phyloP scores from a whole-genome alignment of 1,140 invertebrate species.

The Habropoda laboriosa region DNA sequence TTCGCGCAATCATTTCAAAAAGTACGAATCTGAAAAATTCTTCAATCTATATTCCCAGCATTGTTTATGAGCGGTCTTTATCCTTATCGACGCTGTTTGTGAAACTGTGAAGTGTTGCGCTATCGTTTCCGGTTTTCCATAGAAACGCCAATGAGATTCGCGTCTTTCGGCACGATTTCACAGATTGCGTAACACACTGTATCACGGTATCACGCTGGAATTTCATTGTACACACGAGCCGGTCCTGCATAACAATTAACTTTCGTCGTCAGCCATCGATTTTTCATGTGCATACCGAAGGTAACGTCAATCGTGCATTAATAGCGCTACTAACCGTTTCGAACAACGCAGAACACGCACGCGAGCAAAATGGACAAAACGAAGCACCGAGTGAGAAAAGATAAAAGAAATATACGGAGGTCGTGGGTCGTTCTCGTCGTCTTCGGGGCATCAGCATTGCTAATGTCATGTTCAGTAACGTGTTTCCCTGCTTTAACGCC shows the following conservation, averaged over 20 bases:
- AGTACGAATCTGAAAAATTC: too few relatives aligned
- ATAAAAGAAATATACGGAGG: slow-evolving; percentile 63
- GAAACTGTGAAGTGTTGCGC: too few relatives aligned
- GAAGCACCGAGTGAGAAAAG: not conserved
- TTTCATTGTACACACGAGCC: slow-evolving; percentile 30
- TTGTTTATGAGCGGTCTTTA: too few relatives aligned
- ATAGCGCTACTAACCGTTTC: not conserved
- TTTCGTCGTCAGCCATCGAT: slow-evolving; percentile 36
- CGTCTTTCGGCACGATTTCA: slow-evolving; percentile 5
- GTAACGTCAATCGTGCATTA: not conserved
- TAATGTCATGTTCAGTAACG: slow-evolving; percentile 66
- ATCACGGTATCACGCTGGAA: slow-evolving; percentile 43
- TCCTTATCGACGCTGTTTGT: not conserved
- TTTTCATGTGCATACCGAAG: slow-evolving; percentile 27
- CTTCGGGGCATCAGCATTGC: slow-evolving; percentile 73
- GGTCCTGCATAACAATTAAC: slow-evolving; percentile 35
- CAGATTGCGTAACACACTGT: slow-evolving; percentile 25
- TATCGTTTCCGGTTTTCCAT: not conserved
- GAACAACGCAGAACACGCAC: not conserved
- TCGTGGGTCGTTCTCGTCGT: slow-evolving; percentile 68
- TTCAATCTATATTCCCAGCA: too few relatives aligned
- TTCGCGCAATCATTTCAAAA: too few relatives aligned
- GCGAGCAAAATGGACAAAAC: not conserved
- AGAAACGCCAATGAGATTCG: slow-evolving; percentile 20
- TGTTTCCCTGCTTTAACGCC: slow-evolving; percentile 46